Evolutionary conservation across 2,888 invertebrate species (phyloP).

Genomic region (Listrodromus nycthemerus): DNA sequence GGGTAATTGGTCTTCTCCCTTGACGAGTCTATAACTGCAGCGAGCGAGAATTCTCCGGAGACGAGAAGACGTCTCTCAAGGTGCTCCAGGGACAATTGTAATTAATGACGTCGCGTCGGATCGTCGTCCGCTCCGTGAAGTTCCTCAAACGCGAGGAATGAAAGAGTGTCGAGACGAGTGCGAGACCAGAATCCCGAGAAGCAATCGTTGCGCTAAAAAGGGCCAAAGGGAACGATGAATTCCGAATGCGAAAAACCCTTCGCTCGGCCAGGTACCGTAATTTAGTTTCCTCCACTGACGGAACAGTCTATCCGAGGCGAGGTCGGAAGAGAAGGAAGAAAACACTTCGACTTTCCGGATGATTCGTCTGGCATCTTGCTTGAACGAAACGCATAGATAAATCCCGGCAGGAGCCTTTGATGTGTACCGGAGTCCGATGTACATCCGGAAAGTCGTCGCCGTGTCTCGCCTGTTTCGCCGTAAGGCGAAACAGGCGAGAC

Average conservation of each 20-base stretch:
- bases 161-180: background rate
- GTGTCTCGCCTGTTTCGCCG: background rate
- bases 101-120: conserved; percentile 41
- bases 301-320: conserved; percentile 21
- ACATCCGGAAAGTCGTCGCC: conserved; percentile 9
- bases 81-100: conserved; percentile 7
- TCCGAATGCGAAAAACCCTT: background rate
- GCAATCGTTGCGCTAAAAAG: background rate
- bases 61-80: background rate
- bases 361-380: conserved; percentile 42
- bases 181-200: background rate
- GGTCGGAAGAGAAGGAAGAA: conserved; percentile 12
- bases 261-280: conserved; percentile 14
- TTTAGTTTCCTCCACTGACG: conserved; percentile 36
- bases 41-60: background rate
- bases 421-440: background rate
- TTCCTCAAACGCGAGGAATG: background rate
- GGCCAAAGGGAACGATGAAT: conserved; percentile 14
- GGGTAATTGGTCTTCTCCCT: background rate
- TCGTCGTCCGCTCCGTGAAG: conserved; percentile 23
- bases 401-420: background rate
- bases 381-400: conserved; percentile 23
- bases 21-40: background rate
- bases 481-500: too few relatives aligned
- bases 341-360: conserved; percentile 27